Base-by-base conservation (phyloP, 1,140 invertebrate genomes). In the Octopus sinensis region DNA sequence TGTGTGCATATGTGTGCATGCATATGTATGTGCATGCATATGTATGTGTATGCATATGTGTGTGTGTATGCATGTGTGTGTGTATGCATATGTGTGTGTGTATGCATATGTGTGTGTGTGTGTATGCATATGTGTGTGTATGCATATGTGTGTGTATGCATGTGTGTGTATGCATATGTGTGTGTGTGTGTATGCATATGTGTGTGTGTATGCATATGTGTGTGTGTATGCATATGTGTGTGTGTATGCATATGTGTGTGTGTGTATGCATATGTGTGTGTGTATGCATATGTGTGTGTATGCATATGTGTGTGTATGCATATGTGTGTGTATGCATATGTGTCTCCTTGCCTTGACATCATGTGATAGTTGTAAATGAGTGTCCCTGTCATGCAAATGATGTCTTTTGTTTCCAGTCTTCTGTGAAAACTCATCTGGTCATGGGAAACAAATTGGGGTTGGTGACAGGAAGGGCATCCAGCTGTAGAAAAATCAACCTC, bases 101-200 rank as follows among this genome's bases (percentile, higher is more conserved):
- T 43, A 51, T 9, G 77, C 6, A n/a, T 10, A n/a, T 10, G 4
- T 53, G 78, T 53, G 52, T 79, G 52, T 51, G 78, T 79, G 78
- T 79, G 78, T 79, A n/a, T 79, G 53, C 12, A 30, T 10, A 54
- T 51, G 52, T 51, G 12, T 51, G 52, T 79, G 52, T 79, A 54
- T 3, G 30, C 10, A 30, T 51, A 12, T 53, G 53, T 53, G 78
- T 53, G 52, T 51, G 1, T 52, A 52, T 76, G 54, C 62, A n/a
- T 6, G 56, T 56, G 53, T 62, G 56, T 62, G 56, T 62, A 17
- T 62, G 56, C 17, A 54, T 80, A 9, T 62, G 51, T 56, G 51
- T 68, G 23, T 17, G 23, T 17, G 4, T 62, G 13, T 62, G 51
- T 56, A 56, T n/a, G 23, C 17, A 68, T 52, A 68, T 5, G 6